Evolutionary conservation across 2,888 invertebrate genomes (phyloP), one percentile per base, ranked within the genome.

Genomic region (Oscheius sp.): DNA sequence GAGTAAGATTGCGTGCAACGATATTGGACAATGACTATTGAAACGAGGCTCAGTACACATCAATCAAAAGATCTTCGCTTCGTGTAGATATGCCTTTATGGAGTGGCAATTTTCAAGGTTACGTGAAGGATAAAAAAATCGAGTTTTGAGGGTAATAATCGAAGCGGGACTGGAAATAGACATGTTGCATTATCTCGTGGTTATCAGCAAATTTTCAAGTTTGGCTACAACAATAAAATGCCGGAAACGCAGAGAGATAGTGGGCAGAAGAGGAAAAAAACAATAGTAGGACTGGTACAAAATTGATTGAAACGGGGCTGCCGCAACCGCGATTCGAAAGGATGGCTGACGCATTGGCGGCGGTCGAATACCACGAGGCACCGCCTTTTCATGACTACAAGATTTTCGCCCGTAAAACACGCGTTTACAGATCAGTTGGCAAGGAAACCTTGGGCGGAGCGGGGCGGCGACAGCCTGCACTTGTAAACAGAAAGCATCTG

Each of bases 301-400:
- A 63, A 63, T 63, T 63, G 63, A 63, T 63, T 13, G 61, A n/a
- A n/a, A 45, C 21, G 13, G 58, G 49, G n/a, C n/a, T 25, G 35
- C 12, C 45, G 63, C 23, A 35, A 35, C 35, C 18, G 23, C 45
- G 18, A 45, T 63, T 45, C 18, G 45, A 63, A 63, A 63, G 45
- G 25, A 25, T 21, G 18, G 43, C n/a, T 63, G 63, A 63, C 63
- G 45, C 63, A 63, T 63, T 21, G 63, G 63, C 63, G 63, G 45
- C 63, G 63, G 18, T 45, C 41, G 18, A 45, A 63, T 18, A 23
- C 18, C n/a, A 63, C 21, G 45, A 18, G 63, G 43, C 43, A 23
- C 45, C 63, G 58, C 58, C 29, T 27, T n/a, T 58, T 35, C 29
- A n/a, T 18, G 16, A n/a, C 49, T 49, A 49, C 49, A 58, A 12